These are phyloP conservation scores for Henicopernis longicauda DNA, from an alignment of 2,113 vertebrate genomes.

Conservation along the genomic window DNA sequence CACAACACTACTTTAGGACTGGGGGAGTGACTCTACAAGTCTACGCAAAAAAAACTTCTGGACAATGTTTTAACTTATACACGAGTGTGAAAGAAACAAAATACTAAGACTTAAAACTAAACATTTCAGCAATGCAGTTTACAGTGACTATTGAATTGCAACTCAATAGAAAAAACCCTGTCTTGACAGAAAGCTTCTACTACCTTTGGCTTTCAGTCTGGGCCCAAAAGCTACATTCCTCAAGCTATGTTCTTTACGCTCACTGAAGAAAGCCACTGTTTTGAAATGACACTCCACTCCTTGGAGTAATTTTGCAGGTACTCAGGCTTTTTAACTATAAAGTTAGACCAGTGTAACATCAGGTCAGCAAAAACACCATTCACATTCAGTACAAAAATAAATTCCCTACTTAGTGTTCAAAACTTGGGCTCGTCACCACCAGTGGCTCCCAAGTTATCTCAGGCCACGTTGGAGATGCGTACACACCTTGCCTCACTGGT, in stretches of 20 bases:
- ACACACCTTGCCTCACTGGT: background rate
- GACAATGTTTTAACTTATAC: background rate
- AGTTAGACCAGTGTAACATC: background rate
- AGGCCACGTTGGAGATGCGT: rapidly evolving
- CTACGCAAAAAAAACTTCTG: background rate
- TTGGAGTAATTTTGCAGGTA: background rate
- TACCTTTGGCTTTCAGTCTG: background rate
- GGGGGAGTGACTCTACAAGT: background rate
- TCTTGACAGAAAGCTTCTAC: background rate
- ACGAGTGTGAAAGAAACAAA: background rate
- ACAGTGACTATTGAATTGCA: background rate
- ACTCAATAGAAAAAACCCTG: background rate
- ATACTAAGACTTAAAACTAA: background rate
- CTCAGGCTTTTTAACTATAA: background rate
- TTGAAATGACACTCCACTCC: background rate
- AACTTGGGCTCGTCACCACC: background rate
- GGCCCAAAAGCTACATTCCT: background rate
- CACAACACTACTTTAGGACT: background rate
- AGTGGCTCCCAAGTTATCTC: background rate
- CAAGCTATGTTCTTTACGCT: rapidly evolving
- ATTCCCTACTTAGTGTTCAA: background rate
- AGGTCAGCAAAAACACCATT: background rate
- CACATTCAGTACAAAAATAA: background rate
- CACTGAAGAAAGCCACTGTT: background rate
- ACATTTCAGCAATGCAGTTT: background rate